Evolutionary conservation across 2,113 vertebrate species (phyloP), one percentile per base, ranked within the genome.

Genomic region (Podarcis raffonei): DNA sequence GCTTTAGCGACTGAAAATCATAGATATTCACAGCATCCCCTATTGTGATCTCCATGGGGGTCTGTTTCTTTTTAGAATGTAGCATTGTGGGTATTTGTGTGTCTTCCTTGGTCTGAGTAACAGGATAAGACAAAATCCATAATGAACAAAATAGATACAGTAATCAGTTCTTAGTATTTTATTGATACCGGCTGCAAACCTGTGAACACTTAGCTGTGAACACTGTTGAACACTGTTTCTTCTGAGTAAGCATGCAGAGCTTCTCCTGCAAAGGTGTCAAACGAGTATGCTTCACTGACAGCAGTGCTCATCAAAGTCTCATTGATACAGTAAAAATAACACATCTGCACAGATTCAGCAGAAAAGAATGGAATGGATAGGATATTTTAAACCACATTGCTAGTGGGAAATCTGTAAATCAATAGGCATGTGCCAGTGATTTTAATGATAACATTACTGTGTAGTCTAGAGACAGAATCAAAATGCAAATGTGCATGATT

Each of bases 371-470:
- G 1, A 25, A 37, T 37, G 25, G 3, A 27, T 25, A 37, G 32
- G 5, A 15, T 20, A 78, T 9, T 83, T 48, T 69, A 30, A 83
- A 77, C 35, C 35, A 77, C 35, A 65, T 53, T 85, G 71, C 83
- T 59, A 75, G 5, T 5, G 8, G 66, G 35, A 69, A 81, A 68
- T 86, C 2, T 68, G 30, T 53, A 87, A 62, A 69, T 57, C n/a
- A 79, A 53, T 71, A 80, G 62, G 69, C 53, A 86, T 25, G 62
- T 71, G 35, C 65, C 13, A 32, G 53, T 87, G 42, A 66, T 79
- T 80, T 83, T 87, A 80, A 79, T 79, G 65, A 71, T 79, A 57
- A 69, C 23, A 48, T 53, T 77, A 66, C 59, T 77, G 7, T 86
- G 25, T 78, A 32, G 76, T 80, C n/a, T 76, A 85, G n/a, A 87